These are phyloP conservation scores for Troides oblongomaculatus DNA, from an alignment of 2,888 invertebrate species.

Conservation along the genomic window DNA sequence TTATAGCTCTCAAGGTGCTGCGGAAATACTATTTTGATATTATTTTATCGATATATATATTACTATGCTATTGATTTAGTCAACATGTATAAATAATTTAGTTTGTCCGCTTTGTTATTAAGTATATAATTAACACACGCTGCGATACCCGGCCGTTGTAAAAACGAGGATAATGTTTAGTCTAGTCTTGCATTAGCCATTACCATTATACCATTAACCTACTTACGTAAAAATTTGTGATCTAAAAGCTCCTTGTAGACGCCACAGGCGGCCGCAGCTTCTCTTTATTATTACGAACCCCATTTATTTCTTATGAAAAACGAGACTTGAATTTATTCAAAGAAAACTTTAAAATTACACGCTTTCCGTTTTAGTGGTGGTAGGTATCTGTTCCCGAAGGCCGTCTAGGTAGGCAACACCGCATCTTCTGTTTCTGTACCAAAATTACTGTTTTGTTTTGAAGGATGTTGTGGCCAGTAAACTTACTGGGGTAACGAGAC, in stretches of 20 bases:
- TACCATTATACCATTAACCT: slow-evolving; percentile 11
- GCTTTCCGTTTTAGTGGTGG: too few relatives aligned
- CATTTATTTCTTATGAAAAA: slow-evolving; percentile 8
- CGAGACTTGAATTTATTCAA: background rate
- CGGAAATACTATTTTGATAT: too few relatives aligned
- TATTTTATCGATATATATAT: too few relatives aligned
- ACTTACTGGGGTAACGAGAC: too few relatives aligned
- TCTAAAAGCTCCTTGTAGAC: slow-evolving; percentile 20
- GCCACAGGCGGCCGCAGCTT: slow-evolving; percentile 16
- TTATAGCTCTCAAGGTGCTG: too few relatives aligned
- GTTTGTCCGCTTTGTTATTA: background rate
- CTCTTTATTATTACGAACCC: slow-evolving; percentile 11
- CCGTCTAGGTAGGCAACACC: too few relatives aligned
- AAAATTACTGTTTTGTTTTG: too few relatives aligned
- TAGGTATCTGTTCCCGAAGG: too few relatives aligned
- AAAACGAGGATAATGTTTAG: background rate
- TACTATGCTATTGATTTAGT: too few relatives aligned
- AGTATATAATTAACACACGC: background rate
- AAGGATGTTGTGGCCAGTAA: too few relatives aligned
- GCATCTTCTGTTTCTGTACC: too few relatives aligned
- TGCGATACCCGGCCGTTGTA: background rate
- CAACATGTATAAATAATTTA: background rate
- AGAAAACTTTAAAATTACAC: too few relatives aligned
- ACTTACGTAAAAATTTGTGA: slow-evolving; percentile 6
- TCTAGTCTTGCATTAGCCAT: slow-evolving; percentile 2